Evolutionary conservation across 2,113 vertebrate species (phyloP), one percentile per base, ranked within the genome.

Genomic region (Semnopithecus entellus): DNA sequence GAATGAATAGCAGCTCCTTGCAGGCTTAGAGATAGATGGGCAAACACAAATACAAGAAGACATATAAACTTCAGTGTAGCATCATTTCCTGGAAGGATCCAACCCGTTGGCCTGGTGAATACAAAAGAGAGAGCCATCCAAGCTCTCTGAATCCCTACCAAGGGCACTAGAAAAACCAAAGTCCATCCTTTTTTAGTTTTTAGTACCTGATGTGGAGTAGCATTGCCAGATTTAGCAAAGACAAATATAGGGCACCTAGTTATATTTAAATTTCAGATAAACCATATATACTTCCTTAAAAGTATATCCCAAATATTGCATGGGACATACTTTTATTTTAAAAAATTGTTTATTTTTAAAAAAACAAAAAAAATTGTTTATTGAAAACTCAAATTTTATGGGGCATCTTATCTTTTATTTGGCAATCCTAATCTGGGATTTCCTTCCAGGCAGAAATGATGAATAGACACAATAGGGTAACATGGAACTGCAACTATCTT

Each of bases 241-340:
- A 88, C 4, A 91, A 88, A 61, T 50, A 83, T n/a, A 88, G 45
- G 32, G 13, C 2, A 40, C 8, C 27, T 40, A 64, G 6, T 91
- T 84, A 57, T 57, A 83, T 81, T 66, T 93, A 57, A 80, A 75
- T 94, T 89, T 86, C 25, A 92, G 35, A 50, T 64, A 82, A 92
- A 61, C 50, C 50, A 75, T 2, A 55, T 23, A 55, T 79, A 52
- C 18, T 27, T 48, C 55, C 92, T 64, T 64, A 27, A 70, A 50
- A 88, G 18, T 76, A 18, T 89, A 78, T 87, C 9, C 50, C 55
- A 85, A 86, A 90, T 86, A 93, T 68, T 76, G 52, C 14, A 73
- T 30, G 27, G 70, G 45, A 14, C 17, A 66, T 61, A 61, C 6
- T 45, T 94, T 85, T n/a, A 30, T 30, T 27, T 30, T 27, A 48